Base-by-base conservation (phyloP, 2,888 invertebrate species). In the Eupsilia transversa region DNA sequence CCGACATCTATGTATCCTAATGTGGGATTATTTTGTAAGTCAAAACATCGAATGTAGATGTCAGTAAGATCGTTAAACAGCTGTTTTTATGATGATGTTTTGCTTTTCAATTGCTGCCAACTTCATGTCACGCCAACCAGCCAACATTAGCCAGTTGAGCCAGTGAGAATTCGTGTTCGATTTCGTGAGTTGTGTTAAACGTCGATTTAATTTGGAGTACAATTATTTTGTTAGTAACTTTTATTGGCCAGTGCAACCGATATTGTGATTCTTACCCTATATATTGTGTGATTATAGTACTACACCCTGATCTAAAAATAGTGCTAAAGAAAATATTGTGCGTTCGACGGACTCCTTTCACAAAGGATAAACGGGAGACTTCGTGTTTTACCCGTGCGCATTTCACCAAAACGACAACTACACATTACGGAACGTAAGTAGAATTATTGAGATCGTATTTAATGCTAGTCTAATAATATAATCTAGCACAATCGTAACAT, bases 341-440 rank as follows among this genome's bases (percentile, higher is more conserved):
- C 88, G 87, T 89, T 89, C 87, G 88, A 86, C 88, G 87, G 89
- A 86, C 90, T 91, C 89, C 92, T 93, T 94, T 94, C 93, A 94
- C 95, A 95, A 95, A 95, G 95, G 94, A 94, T 91, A 91, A 86
- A 89, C 88, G 87, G 90, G 88, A 90, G 88, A 88, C 76, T 86
- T 80, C 84, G 86, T 83, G 78, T 80, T 83, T 90, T 90, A 83
- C 83, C 87, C 86, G 87, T 90, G 88, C 89, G 87, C 89, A 91
- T 92, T 92, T 91, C 88, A 84, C 87, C 87, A 87, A 86, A 87
- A 82, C 82, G 69, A 80, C 71, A 77, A 75, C 76, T 69, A 70
- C 83, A 77, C 77, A 85, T 86, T 88, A 79, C 84, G 78, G 80
- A 89, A 90, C 87, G 94, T 94, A 91, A 94, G 94, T 90, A 76